Evolutionary conservation across 2,113 vertebrate species (phyloP), one percentile per base, ranked within the genome.

Genomic region (Caranx melampygus): DNA sequence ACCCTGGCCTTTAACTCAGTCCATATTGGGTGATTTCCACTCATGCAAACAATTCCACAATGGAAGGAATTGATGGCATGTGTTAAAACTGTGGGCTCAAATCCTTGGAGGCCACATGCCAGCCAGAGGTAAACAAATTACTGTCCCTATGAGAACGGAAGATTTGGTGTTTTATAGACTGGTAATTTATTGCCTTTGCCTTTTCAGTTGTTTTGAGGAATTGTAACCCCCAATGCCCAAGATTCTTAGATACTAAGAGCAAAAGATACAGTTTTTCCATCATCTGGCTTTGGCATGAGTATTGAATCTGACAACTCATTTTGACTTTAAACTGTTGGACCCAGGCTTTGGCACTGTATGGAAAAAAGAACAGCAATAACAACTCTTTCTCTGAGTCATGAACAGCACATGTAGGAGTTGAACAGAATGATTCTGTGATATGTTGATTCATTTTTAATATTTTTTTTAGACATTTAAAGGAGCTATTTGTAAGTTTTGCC

Each of bases 21-120:
- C 77, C 84, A 84, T 74, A 70, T 7, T 49, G 67, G 74, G 55
- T 5, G 26, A 80, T 86, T 83, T 86, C 69, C 81, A 77, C 63
- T 87, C 85, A 75, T 75, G 79, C 78, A 71, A 90, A 87, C 57
- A 84, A 91, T 91, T 90, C 85, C 79, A 67, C 84, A 72, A 37
- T 74, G 64, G 79, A 31, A 74, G 77, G 75, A 91, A 81, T 81
- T 75, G 83, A 82, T 87, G 80, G 75, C 47, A 86, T 61, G 83
- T 79, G 72, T 79, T 72, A 87, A 90, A 90, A 83, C 51, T 87
- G 78, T 66, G 86, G 81, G 26, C 42, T 78, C 26, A 81, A 69
- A 84, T 77, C 78, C 64, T 62, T 75, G 45, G 81, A 76, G 76
- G 65, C 73, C 72, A 79, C 75, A 78, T 83, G 67, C 61, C 75